Evolutionary conservation across 2,113 vertebrate genomes (phyloP), one percentile per base, ranked within the genome.

Genomic region (Peromyscus leucopus): DNA sequence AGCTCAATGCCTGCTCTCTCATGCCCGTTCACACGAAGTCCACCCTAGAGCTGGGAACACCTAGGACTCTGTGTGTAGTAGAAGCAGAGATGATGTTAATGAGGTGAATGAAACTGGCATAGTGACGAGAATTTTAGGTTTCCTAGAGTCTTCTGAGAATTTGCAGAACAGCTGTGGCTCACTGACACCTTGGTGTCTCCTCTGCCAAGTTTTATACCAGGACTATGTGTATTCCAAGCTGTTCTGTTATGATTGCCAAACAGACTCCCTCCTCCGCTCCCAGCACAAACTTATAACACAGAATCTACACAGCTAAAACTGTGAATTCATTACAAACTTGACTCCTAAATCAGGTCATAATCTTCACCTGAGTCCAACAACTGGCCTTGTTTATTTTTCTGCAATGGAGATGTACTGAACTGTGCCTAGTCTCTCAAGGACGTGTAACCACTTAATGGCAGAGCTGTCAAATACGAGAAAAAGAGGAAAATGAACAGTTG

Each of bases 171-270:
- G 36, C 42, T 22, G 12, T 86, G 85, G 71, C 93, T 96, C 72
- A 26, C 22, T 67, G 28, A 86, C 9, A 19, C 87, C 51, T 96
- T 65, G 46, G 86, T 91, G 2, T 7, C 48, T 82, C 61, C 75
- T 82, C 69, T 89, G 96, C 96, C 96, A 89, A 91, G 92, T 89
- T 95, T 84, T 67, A 48, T 85, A 26, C 85, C 65, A 97, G 71
- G n/a, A 78, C 28, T 72, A 42, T 33, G 5, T 91, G 12, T 76
- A 95, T 97, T 93, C 92, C 79, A 93, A 93, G 93, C 76, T 97
- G 87, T 96, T 96, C 88, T 85, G 48, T 85, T 63, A 69, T 12
- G 57, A 9, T 94, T 96, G 84, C 85, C 98, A 96, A 95, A 24
- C 36, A 91, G 91, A 93, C 21, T 48, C 59, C 71, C 17, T 97